Percentiles rank a stretch among this genome's conserved stretches.
Evolutionary conservation across 2,113 vertebrate species (phyloP).

Genomic region (Campylomormyrus numenius): DNA sequence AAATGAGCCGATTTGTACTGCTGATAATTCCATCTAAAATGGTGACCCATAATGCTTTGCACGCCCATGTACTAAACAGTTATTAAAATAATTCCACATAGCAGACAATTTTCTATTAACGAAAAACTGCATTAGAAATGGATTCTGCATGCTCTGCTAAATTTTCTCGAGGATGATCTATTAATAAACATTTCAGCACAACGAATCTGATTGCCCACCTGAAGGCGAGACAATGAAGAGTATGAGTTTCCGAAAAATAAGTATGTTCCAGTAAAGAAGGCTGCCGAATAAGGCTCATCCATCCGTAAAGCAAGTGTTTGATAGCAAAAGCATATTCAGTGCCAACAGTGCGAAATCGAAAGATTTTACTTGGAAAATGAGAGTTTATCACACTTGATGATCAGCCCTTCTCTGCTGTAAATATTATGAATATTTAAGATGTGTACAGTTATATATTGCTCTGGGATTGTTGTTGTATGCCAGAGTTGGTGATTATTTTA

Average conservation of each 20-base stretch:
- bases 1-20: neutral
- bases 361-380: neutral
- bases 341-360: neutral
- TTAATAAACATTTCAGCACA: neutral
- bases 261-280: neutral
- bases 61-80: neutral
- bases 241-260: neutral
- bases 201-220: neutral
- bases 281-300: no score
- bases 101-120: no score
- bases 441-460: neutral
- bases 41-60: neutral
- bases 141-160: neutral
- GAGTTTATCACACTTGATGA: neutral
- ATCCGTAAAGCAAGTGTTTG: neutral
- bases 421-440: neutral
- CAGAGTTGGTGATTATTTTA: no score
- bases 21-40: neutral
- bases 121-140: neutral
- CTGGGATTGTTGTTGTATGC: no score
- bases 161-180: neutral
- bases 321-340: neutral
- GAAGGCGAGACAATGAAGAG: neutral
- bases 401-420: neutral
- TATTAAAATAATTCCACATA: neutral